A percentile compares a stretch with the other conserved stretches of the same genome.
These are phyloP conservation scores for Agonopterix subpropinquella DNA, from an alignment of 2,888 invertebrate species.

Conservation along the genomic window DNA sequence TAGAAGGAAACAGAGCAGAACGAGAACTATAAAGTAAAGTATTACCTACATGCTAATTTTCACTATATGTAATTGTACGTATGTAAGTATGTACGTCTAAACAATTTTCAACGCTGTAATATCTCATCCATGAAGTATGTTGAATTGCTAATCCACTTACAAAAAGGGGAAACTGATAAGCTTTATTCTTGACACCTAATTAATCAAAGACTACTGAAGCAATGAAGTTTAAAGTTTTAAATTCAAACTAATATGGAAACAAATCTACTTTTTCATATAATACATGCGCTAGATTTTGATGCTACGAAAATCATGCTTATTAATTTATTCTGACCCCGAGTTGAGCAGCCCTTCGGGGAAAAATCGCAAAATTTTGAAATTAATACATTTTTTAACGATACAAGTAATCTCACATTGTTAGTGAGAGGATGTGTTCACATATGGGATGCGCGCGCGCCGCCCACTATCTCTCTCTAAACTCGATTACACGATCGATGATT, in stretches of 20 bases:
- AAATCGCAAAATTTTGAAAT: slow-evolving; percentile 10
- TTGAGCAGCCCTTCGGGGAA: slow-evolving; percentile 64
- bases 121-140: slow-evolving; percentile 53
- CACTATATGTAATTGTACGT: slow-evolving; percentile 52
- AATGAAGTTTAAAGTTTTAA: slow-evolving; percentile 11
- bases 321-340: slow-evolving; percentile 48
- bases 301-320: slow-evolving; percentile 42
- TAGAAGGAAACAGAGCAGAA: slow-evolving; percentile 64
- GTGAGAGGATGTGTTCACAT: slow-evolving; percentile 61
- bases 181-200: slow-evolving; percentile 36
- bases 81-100: slow-evolving; percentile 39
- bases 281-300: slow-evolving; percentile 25
- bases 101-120: slow-evolving; percentile 54
- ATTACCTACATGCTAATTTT: slow-evolving; percentile 72
- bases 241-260: neutral
- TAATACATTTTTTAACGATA: slow-evolving; percentile 15
- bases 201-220: slow-evolving; percentile 38
- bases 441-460: slow-evolving; percentile 60
- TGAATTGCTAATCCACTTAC: slow-evolving; percentile 39
- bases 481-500: slow-evolving; percentile 71
- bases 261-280: slow-evolving; percentile 10
- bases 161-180: slow-evolving; percentile 26
- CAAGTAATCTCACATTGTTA: slow-evolving; percentile 47
- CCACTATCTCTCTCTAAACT: slow-evolving; percentile 69
- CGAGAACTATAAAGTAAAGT: slow-evolving; percentile 58